These are phyloP conservation scores for Cosmia pyralina DNA, from an alignment of 2,888 invertebrate species.

Conservation along the genomic window DNA sequence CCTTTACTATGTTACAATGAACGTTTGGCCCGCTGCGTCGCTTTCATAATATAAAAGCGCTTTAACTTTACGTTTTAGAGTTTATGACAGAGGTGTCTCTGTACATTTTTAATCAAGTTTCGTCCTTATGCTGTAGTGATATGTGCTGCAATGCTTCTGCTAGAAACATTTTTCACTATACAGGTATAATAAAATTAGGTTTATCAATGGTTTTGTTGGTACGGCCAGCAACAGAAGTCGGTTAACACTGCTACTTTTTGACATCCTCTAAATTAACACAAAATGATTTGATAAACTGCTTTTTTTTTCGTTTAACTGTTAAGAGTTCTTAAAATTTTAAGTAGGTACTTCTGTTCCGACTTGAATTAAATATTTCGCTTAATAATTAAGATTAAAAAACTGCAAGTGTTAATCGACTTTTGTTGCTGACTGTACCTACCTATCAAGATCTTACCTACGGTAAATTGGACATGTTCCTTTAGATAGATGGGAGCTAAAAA, in stretches of 20 bases:
- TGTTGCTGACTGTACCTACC: too few species aligned
- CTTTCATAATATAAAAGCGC: conserved; percentile 41
- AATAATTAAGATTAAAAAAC: too few species aligned
- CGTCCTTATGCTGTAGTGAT: background rate
- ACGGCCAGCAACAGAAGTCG: too few species aligned
- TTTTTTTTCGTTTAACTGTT: too few species aligned
- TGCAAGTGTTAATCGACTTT: too few species aligned
- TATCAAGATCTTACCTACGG: too few species aligned
- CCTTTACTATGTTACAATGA: conserved; percentile 12
- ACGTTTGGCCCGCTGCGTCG: conserved; percentile 9
- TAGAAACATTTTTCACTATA: conserved; percentile 5
- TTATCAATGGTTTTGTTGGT: background rate
- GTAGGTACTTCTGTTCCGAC: too few species aligned
- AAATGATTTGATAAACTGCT: too few species aligned
- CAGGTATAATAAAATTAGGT: background rate
- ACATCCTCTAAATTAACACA: too few species aligned
- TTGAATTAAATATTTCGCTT: too few species aligned
- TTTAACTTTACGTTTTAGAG: conserved; percentile 29
- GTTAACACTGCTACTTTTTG: too few species aligned
- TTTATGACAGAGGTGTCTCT: conserved; percentile 20
- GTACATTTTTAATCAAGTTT: conserved; percentile 42
- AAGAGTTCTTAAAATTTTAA: too few species aligned
- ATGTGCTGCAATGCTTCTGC: conserved; percentile 4
- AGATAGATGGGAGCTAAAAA: background rate
- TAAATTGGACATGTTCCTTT: background rate